Conservation (phyloP, 2,888 invertebrate species). For the Bellardia pandia region DNA sequence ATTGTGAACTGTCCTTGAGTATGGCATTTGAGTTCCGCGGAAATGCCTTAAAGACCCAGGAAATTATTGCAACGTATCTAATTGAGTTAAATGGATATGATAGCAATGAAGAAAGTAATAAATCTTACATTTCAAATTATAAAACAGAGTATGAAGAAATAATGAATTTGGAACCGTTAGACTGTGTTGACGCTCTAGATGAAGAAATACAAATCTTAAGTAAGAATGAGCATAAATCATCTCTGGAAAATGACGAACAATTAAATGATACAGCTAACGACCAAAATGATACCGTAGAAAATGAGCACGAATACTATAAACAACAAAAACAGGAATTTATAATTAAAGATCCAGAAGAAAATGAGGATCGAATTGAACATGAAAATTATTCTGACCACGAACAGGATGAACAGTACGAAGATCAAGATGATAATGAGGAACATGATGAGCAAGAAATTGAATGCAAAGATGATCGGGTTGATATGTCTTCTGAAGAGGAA, state of each 20-base stretch:
- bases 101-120: constrained; percentile 17
- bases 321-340: constrained; percentile 13
- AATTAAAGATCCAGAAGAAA: not conserved
- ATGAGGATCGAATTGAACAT: constrained; percentile 41
- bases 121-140: not conserved
- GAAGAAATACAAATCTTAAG: constrained; percentile 57
- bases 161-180: constrained; percentile 43
- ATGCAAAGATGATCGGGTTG: constrained; percentile 3
- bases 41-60: constrained; percentile 79
- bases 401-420: constrained; percentile 68
- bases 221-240: constrained; percentile 24
- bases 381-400: constrained; percentile 62
- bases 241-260: constrained; percentile 25
- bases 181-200: constrained; percentile 20
- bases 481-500: not conserved
- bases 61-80: constrained; percentile 75
- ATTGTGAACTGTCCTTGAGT: constrained; percentile 80
- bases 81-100: constrained; percentile 31
- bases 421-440: constrained; percentile 20
- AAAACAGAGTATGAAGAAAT: constrained; percentile 67
- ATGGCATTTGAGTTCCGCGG: constrained; percentile 81
- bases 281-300: not conserved
- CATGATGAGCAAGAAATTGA: not conserved
- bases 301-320: constrained; percentile 10
- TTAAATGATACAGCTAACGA: not conserved